Evolutionary conservation across 2,797 vertebrate genomes (phyloP), one percentile per base, ranked within the genome.

Genomic region (Buphagus erythrorhynchus): DNA sequence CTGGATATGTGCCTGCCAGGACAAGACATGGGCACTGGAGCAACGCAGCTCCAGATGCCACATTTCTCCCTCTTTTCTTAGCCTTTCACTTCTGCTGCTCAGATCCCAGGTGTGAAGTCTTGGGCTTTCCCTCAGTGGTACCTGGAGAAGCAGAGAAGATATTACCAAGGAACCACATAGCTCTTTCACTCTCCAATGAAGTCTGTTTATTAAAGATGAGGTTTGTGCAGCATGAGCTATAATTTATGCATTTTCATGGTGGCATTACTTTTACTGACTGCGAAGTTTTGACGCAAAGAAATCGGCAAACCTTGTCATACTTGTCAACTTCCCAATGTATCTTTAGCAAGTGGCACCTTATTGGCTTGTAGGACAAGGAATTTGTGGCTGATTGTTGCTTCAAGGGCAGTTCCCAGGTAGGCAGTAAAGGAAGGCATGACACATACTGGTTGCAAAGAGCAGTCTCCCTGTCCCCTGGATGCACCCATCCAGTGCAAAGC

Each of bases 281-380:
- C 0, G 2, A 75, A 69, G 28, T 3, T 67, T 90, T 78, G 36
- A 66, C 38, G 78, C 33, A 33, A 19, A 15, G 28, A 63, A 73
- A 78, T 6, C 49, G 35, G 11, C 33, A 63, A 85, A 45, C 28
- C 2, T 25, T 59, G n/a, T 21, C 45, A 38, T 15, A 25, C n/a
- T 57, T 1, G 0, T 57, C 21, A 29, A 10, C 11, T 49, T 20
- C 46, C 18, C 33, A 42, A 7, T 15, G 9, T 29, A 35, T 10
- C 52, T 85, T 65, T n/a, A 82, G 33, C 28, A 80, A 76, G 18
- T 40, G 54, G 71, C n/a, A 68, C 13, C 25, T 38, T 21, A 10
- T 38, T 36, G 59, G 9, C 36, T 65, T 38, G 21, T 20, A 71
- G 62, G 36, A 49, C 51, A 79, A 73, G n/a, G 55, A 49, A 61